A percentile compares a stretch with the other conserved stretches of the same genome.
Evolutionary conservation across 2,113 vertebrate genomes (phyloP).

Genomic region (Tachycineta bicolor): DNA sequence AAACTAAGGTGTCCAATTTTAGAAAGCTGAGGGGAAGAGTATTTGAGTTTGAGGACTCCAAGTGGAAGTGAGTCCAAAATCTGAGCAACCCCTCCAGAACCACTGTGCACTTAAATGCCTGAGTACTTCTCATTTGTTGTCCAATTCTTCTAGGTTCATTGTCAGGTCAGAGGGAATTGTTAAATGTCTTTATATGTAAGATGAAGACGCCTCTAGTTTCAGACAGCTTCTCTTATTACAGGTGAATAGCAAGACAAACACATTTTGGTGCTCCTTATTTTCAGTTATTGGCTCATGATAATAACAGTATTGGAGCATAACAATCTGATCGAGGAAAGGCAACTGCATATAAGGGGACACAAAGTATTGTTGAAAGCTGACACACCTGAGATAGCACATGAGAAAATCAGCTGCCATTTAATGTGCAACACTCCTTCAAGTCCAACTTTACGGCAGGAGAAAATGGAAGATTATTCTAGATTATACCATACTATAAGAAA

Average conservation of each 20-base stretch:
- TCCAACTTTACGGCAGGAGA: not conserved
- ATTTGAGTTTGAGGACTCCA: not conserved
- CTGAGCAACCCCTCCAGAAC: not conserved
- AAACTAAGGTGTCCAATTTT: not conserved
- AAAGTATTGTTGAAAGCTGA: not conserved
- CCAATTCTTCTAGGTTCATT: not conserved
- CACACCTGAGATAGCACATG: not conserved
- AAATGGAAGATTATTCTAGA: not conserved
- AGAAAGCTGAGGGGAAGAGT: not conserved
- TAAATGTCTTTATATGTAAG: not conserved
- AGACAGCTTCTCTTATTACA: not conserved
- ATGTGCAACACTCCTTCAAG: not conserved
- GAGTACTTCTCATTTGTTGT: not conserved
- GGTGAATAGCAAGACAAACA: not conserved
- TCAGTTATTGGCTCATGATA: not conserved
- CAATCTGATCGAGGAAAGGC: not conserved
- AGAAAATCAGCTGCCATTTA: not conserved
- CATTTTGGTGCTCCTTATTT: not conserved
- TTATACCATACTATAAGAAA: not conserved
- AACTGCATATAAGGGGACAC: not conserved
- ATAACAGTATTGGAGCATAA: not conserved
- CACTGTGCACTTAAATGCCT: accelerated
- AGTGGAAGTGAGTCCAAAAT: not conserved
- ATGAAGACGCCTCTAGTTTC: not conserved
- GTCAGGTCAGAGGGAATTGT: not conserved